Conservation (phyloP, 2,888 invertebrate genomes). For the Limnephilus rhombicus region DNA sequence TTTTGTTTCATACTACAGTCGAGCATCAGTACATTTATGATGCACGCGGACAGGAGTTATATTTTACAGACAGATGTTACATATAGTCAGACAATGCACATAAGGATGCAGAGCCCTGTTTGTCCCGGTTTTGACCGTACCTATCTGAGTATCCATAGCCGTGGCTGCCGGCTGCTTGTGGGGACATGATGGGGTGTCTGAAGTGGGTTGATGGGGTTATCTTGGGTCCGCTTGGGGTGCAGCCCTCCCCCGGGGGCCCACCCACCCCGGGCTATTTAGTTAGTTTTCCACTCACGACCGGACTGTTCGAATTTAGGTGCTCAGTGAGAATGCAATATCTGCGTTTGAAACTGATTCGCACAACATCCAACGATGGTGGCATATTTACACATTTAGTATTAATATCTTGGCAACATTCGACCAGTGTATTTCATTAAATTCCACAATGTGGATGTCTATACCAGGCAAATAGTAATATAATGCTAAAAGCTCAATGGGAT, state of each 20-base stretch:
- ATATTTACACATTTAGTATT: not conserved
- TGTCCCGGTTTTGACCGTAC: not conserved
- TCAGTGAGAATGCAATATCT: conserved; percentile 37
- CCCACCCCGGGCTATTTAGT: conserved; percentile 44
- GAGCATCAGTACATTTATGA: too few species aligned
- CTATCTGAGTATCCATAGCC: not conserved
- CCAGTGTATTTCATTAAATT: not conserved
- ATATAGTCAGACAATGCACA: not conserved
- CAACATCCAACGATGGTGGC: not conserved
- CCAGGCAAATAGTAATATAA: not conserved
- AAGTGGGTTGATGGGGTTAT: conserved; percentile 30
- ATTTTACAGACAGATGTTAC: too few species aligned
- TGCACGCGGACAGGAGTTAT: too few species aligned
- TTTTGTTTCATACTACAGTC: too few species aligned
- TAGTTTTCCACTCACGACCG: conserved; percentile 49
- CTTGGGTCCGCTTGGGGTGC: not conserved
- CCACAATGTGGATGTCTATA: not conserved
- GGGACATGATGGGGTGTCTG: conserved; percentile 27
- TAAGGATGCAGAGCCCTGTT: not conserved
- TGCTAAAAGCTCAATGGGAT: not conserved
- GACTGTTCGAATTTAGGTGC: conserved; percentile 32
- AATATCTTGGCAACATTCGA: not conserved
- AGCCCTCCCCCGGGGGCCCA: not conserved
- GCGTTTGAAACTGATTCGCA: conserved; percentile 7
- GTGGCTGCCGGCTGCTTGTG: not conserved